These are phyloP conservation scores for Epinephelus malabaricus DNA, from an alignment of 2,797 vertebrate species.

Conservation along the genomic window DNA sequence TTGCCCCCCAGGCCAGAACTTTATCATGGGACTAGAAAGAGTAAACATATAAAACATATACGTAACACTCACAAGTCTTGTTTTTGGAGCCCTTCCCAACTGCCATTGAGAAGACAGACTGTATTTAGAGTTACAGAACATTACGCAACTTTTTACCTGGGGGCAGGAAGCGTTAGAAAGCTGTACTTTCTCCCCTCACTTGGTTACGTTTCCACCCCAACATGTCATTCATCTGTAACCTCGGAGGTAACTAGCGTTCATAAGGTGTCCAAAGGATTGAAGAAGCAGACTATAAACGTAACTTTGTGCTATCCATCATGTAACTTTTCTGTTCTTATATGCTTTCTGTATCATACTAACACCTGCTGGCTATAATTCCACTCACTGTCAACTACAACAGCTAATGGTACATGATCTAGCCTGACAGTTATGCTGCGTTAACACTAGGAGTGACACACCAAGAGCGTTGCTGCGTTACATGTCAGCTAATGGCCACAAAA, in stretches of 20 bases:
- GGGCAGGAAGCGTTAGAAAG: slow-evolving; percentile 24
- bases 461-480: too few relatives aligned
- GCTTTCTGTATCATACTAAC: background rate
- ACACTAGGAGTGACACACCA: too few relatives aligned
- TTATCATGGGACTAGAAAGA: background rate
- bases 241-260: background rate
- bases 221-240: slow-evolving; percentile 1
- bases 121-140: slow-evolving; percentile 4
- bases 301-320: background rate
- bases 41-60: background rate
- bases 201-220: slow-evolving; percentile 4
- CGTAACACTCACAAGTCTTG: background rate
- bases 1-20: background rate
- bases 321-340: background rate
- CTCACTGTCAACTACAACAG: background rate
- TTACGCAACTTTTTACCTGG: slow-evolving; percentile 5
- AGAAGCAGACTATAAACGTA: background rate
- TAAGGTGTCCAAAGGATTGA: background rate
- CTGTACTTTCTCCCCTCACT: background rate
- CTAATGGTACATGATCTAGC: background rate
- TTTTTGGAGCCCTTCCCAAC: background rate
- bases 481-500: too few relatives aligned
- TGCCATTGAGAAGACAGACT: background rate
- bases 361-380: background rate
- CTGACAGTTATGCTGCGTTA: too few relatives aligned